Conservation (phyloP, 35 echinoderm and acorn worm genomes). For the Apostichopus parvimensis region DNA sequence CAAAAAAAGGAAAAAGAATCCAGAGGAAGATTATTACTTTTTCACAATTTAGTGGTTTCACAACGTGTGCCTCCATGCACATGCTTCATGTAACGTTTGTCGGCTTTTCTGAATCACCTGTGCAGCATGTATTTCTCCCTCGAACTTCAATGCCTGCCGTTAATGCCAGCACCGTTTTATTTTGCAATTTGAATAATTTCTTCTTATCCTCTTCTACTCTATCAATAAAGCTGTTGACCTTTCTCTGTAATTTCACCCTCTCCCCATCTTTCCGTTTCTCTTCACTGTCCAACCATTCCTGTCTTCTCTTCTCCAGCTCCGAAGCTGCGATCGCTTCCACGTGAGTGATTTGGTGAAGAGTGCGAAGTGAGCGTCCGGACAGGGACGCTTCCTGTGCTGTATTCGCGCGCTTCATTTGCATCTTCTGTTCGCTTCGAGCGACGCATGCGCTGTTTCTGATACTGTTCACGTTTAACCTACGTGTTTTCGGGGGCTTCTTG, state of each 20-base stretch:
- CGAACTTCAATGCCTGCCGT: neutral
- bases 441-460: conserved; percentile 17
- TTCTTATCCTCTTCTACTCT: conserved; percentile 42
- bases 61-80: too few relatives aligned
- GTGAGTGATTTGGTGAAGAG: conserved; percentile 41
- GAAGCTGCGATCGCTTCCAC: conserved; percentile 43
- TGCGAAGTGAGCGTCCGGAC: neutral
- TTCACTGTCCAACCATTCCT: conserved; percentile 15
- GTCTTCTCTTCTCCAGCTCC: conserved; percentile 23
- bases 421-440: neutral
- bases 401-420: neutral
- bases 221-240: conserved; percentile 34
- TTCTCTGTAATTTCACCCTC: neutral
- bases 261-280: conserved; percentile 20
- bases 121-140: neutral
- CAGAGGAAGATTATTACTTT: too few relatives aligned
- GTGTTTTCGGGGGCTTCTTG: neutral
- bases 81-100: too few relatives aligned
- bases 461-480: conserved; percentile 39
- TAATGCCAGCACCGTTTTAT: neutral
- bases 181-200: conserved; percentile 15
- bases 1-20: too few relatives aligned
- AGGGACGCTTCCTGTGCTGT: conserved; percentile 9
- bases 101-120: too few relatives aligned
- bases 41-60: too few relatives aligned